Evolutionary conservation across 1,140 invertebrate genomes (phyloP).

Genomic region (Drosophila kepulauana): DNA sequence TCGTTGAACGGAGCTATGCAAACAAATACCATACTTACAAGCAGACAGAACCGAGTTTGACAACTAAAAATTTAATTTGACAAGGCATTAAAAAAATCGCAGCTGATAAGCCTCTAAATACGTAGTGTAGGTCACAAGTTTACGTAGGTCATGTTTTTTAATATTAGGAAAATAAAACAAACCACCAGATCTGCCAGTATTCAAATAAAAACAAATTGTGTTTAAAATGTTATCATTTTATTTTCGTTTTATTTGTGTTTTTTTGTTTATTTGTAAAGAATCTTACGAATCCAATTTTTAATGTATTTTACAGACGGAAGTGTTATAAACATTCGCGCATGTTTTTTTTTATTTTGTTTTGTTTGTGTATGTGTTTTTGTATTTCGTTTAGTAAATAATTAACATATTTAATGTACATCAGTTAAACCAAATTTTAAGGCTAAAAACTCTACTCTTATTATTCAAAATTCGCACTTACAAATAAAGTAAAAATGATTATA

Average conservation of each 20-base stretch:
- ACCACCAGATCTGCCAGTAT: too few species aligned
- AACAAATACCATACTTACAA: too few species aligned
- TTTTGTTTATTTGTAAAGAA: constrained; percentile 77
- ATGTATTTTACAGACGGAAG: constrained; percentile 77
- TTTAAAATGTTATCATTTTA: constrained; percentile 54
- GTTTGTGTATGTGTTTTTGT: constrained; percentile 25
- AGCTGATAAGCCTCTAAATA: too few species aligned
- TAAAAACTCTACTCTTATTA: constrained; percentile 71
- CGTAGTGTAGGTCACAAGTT: too few species aligned
- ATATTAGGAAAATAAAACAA: too few species aligned
- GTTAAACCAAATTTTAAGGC: constrained; percentile 72
- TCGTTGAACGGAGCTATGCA: neutral
- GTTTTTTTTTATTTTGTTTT: constrained; percentile 32
- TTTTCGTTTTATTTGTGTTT: constrained; percentile 69
- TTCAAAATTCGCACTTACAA: constrained; percentile 74
- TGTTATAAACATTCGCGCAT: constrained; percentile 52
- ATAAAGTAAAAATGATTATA: constrained; percentile 63
- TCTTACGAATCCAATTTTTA: constrained; percentile 73
- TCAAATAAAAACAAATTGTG: constrained; percentile 13
- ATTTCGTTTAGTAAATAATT: constrained; percentile 71
- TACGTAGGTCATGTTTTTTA: too few species aligned
- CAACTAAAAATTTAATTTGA: too few species aligned
- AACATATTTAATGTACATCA: constrained; percentile 81
- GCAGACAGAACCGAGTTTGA: too few species aligned
- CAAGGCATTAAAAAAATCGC: too few species aligned